Evolutionary conservation across 1,140 invertebrate species (phyloP).

Genomic region (Melitaea cinxia): DNA sequence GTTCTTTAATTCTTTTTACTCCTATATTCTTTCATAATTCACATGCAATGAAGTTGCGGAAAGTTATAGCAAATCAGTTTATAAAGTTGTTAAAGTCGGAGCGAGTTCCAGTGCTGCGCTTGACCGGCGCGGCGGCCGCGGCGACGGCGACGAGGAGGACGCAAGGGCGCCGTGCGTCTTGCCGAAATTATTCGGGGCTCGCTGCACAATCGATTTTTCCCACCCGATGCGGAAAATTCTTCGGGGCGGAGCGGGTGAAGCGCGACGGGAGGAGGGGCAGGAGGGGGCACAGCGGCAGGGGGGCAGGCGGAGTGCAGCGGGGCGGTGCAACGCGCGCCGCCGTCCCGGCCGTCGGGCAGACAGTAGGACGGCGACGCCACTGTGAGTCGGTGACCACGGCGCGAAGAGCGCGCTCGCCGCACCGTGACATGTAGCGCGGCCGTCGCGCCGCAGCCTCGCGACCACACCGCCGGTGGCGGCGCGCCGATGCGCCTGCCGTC

Average conservation of each 20-base stretch:
- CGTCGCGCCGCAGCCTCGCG: constrained; percentile 71
- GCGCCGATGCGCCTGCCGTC: constrained; percentile 72
- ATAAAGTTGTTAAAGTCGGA: constrained; percentile 1
- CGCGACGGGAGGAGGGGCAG: constrained; percentile 52
- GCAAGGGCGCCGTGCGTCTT: constrained; percentile 79
- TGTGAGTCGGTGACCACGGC: constrained; percentile 76
- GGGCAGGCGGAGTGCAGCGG: constrained; percentile 74
- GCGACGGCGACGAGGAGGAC: constrained; percentile 50
- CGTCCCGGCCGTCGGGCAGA: constrained; percentile 71
- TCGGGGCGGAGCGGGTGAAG: constrained; percentile 70
- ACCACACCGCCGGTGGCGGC: constrained; percentile 72
- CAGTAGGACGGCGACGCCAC: constrained; percentile 79
- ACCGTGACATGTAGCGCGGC: constrained; percentile 77
- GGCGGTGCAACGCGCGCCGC: constrained; percentile 76
- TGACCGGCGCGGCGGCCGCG: constrained; percentile 49
- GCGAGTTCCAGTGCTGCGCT: constrained; percentile 53
- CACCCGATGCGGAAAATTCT: constrained; percentile 79
- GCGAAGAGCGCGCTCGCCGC: constrained; percentile 73
- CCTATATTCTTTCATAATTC: no score
- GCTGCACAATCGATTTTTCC: constrained; percentile 80
- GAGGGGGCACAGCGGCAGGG: constrained; percentile 57
- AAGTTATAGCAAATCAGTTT: not conserved
- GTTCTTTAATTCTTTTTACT: no score
- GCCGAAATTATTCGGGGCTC: constrained; percentile 78
- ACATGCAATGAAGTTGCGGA: not conserved